A percentile compares a stretch with the other conserved stretches of the same genome.
phyloP scores from a whole-genome alignment of 2,113 vertebrate species.

The Gopherus flavomarginatus region DNA sequence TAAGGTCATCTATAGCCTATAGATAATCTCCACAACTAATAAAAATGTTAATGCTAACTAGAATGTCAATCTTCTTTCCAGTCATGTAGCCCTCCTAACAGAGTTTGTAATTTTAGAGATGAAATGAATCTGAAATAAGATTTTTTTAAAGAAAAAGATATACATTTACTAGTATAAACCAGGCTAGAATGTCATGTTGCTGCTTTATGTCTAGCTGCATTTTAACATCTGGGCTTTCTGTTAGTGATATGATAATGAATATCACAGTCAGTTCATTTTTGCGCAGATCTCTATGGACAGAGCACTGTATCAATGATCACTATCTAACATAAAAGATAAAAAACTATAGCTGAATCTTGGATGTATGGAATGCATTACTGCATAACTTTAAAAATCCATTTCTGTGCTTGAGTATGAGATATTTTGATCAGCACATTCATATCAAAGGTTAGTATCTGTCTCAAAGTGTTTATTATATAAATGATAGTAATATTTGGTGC shows the following conservation, averaged over 20 bases:
- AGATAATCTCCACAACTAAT: conserved; percentile 73
- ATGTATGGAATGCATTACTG: conserved; percentile 18
- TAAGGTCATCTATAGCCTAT: conserved; percentile 74
- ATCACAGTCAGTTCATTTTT: conserved; percentile 50
- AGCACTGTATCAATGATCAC: conserved; percentile 6
- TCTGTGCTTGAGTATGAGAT: conserved; percentile 21
- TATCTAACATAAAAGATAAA: neutral
- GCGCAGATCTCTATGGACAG: conserved; percentile 41
- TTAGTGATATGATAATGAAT: conserved; percentile 31
- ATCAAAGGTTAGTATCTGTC: neutral
- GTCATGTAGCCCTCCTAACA: conserved; percentile 61
- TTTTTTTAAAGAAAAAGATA: neutral
- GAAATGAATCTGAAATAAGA: conserved; percentile 55
- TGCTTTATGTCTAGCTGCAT: rapidly evolving
- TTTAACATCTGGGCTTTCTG: conserved; percentile 24
- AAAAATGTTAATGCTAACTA: conserved; percentile 75
- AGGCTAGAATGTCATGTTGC: neutral
- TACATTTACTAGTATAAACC: neutral
- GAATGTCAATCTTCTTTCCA: conserved; percentile 58
- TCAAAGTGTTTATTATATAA: conserved; percentile 34
- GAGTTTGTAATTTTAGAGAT: conserved; percentile 68
- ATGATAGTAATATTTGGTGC: conserved; percentile 3
- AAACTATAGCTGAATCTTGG: neutral
- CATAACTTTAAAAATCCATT: conserved; percentile 45
- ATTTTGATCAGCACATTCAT: conserved; percentile 20